These are phyloP conservation scores for Panagrolaimus sp. DNA, from an alignment of 1,140 invertebrate species.

Conservation along the genomic window DNA sequence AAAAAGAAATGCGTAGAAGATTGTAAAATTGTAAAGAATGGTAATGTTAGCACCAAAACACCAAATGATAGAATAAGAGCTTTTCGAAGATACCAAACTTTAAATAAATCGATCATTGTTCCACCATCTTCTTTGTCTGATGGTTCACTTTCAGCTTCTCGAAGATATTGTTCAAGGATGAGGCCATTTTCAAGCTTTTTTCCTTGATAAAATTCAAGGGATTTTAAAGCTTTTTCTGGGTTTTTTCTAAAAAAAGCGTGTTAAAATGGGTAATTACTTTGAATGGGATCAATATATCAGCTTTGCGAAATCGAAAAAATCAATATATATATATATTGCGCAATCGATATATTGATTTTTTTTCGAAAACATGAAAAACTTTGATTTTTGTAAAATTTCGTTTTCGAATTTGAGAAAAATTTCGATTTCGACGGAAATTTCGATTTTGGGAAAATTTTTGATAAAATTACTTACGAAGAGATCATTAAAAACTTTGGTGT, in stretches of 20 bases:
- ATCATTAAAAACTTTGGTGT: slow-evolving; percentile 51
- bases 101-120: slow-evolving; percentile 14
- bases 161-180: slow-evolving; percentile 21
- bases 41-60: slow-evolving; percentile 40
- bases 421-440: too few relatives aligned
- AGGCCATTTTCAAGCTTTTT: slow-evolving; percentile 29
- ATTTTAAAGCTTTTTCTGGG: background rate
- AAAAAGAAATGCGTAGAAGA: slow-evolving; percentile 42
- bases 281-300: too few relatives aligned
- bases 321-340: too few relatives aligned
- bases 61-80: slow-evolving; percentile 43
- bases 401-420: too few relatives aligned
- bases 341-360: too few relatives aligned
- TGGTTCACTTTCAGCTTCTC: slow-evolving; percentile 20
- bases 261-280: too few relatives aligned
- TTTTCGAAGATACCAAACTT: slow-evolving; percentile 31
- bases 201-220: slow-evolving; percentile 45
- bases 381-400: too few relatives aligned
- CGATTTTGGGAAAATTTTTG: background rate
- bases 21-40: slow-evolving; percentile 55
- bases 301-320: too few relatives aligned
- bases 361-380: too few relatives aligned
- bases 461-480: slow-evolving; percentile 31
- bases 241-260: background rate
- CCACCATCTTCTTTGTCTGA: slow-evolving; percentile 8